Evolutionary conservation across 2,113 vertebrate genomes (phyloP).

Genomic region (Loxodonta africana): DNA sequence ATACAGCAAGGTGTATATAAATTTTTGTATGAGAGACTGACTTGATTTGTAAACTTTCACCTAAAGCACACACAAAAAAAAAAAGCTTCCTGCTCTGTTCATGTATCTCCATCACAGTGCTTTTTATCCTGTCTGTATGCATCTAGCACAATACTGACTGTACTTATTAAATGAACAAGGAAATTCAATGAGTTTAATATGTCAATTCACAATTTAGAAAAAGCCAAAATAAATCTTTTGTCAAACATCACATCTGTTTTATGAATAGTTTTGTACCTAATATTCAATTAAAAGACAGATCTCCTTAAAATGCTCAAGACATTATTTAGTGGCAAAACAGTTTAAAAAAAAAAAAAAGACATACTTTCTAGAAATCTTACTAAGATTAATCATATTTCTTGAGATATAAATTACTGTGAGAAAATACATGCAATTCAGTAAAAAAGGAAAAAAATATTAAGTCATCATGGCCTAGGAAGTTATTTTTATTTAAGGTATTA

Average conservation of each 20-base stretch:
- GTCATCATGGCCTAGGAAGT: background rate
- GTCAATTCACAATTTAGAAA: background rate
- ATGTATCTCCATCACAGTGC: background rate
- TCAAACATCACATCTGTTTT: background rate
- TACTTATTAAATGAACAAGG: background rate
- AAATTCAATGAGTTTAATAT: background rate
- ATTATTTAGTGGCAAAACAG: background rate
- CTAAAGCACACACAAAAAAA: no score
- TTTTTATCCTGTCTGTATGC: background rate
- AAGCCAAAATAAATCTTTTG: background rate
- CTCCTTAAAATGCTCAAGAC: background rate
- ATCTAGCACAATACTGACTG: background rate
- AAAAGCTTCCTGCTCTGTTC: background rate
- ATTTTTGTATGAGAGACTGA: no score
- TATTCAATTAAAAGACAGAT: background rate
- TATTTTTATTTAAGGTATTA: background rate
- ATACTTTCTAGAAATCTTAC: conserved; percentile 23
- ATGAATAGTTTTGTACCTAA: background rate
- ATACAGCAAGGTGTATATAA: no score
- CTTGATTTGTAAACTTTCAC: no score
- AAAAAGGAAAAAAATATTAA: background rate
- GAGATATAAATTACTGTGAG: background rate
- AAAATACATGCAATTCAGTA: background rate
- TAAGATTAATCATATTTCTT: background rate
- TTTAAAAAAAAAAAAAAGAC: background rate